These are phyloP conservation scores for Sakesphorus luctuosus DNA, from an alignment of 2,113 vertebrate genomes.

Conservation along the genomic window DNA sequence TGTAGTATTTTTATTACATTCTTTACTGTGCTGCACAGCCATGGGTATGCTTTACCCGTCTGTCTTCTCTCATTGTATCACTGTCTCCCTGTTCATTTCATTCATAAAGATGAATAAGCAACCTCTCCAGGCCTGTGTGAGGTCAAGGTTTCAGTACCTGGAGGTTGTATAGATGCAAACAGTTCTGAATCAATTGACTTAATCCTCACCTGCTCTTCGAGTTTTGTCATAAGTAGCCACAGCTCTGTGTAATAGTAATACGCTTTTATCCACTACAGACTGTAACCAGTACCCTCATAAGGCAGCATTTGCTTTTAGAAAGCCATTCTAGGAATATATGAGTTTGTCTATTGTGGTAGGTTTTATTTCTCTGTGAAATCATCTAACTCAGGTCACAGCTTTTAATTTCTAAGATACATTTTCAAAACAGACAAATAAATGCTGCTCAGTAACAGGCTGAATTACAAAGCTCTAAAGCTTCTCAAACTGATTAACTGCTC, in stretches of 20 bases:
- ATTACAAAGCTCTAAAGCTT: background rate
- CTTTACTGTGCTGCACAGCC: background rate
- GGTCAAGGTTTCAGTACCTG: background rate
- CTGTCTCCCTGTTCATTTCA: background rate
- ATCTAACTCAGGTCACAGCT: background rate
- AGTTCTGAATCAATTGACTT: background rate
- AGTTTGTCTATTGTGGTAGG: background rate
- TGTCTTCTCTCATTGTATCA: background rate
- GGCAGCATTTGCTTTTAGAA: background rate
- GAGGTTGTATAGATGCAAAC: background rate
- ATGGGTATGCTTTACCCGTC: accelerated
- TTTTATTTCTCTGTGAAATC: slow-evolving; percentile 7
- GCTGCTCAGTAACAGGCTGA: background rate
- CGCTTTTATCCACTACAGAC: background rate
- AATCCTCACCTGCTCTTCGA: background rate
- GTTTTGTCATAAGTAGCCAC: background rate
- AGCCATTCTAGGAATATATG: background rate
- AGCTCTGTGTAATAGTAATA: background rate
- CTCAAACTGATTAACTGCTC: background rate
- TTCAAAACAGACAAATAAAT: background rate
- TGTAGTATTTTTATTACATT: background rate
- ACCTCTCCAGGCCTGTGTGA: background rate
- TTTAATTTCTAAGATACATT: slow-evolving; percentile 17
- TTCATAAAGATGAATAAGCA: background rate
- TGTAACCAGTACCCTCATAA: background rate